Conservation (phyloP, 2,113 vertebrate genomes). For the Chamaea fasciata region DNA sequence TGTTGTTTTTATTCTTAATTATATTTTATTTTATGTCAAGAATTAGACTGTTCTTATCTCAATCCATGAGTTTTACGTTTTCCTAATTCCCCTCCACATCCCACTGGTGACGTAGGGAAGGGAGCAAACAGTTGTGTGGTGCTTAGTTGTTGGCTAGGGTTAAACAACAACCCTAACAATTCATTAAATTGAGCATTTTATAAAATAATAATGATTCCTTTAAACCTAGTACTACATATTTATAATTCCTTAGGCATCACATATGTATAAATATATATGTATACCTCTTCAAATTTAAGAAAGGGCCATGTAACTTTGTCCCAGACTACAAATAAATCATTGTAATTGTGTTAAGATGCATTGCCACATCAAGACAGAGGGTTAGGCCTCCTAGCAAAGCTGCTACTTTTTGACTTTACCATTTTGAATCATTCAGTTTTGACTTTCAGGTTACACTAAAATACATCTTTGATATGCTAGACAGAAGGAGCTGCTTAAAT, state of each 20-base stretch:
- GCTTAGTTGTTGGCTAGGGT: not conserved
- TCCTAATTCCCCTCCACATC: not conserved
- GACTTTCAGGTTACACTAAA: slow-evolving; percentile 48
- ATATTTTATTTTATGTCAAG: not conserved
- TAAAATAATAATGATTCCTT: not conserved
- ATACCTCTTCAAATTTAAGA: not conserved
- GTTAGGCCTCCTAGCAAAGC: slow-evolving; percentile 21
- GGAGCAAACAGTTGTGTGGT: not conserved
- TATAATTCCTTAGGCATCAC: slow-evolving; percentile 9
- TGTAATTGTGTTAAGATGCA: slow-evolving; percentile 32
- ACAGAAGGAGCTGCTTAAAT: slow-evolving; percentile 26
- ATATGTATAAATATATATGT: not conserved
- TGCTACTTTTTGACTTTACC: slow-evolving; percentile 19
- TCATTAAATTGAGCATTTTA: not conserved
- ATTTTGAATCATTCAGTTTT: slow-evolving; percentile 57
- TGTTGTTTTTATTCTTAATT: not conserved
- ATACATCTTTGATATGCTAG: slow-evolving; percentile 33
- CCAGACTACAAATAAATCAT: slow-evolving; percentile 27
- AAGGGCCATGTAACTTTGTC: not conserved
- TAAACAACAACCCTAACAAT: not conserved
- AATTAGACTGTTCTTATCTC: not conserved
- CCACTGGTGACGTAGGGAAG: not conserved
- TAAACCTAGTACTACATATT: not conserved
- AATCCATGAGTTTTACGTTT: not conserved
- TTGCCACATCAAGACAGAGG: not conserved